Base-by-base conservation (phyloP, 2,797 vertebrate genomes). In the Podargus strigoides region DNA sequence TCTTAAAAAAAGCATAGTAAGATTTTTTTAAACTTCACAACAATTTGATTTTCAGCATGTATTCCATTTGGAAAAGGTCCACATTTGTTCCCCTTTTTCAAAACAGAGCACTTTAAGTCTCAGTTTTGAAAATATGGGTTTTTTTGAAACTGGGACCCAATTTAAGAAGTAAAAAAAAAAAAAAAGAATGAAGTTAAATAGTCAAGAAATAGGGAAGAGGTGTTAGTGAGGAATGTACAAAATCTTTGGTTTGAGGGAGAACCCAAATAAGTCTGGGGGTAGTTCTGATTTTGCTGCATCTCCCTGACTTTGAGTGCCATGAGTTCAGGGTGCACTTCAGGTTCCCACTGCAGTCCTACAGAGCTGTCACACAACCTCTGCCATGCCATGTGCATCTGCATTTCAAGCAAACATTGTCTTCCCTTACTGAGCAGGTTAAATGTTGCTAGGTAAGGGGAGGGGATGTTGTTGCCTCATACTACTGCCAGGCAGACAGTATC, bases 371-470 rank as follows among this genome's bases (percentile, higher is more conserved):
- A 32, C 18, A 55, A 56, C 5, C n/a, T 77, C 46, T 3, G 1
- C 22, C 22, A 34, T 0, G 1, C 34, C 28, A 55, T 0, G 0
- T 62, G 8, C 9, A 23, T 24, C 52, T 67, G 32, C 23, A 22
- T 79, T 76, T 92, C 77, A 63, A 55, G 26, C 28, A 75, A 72
- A 67, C 2, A 4, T 12, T 18, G 4, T 22, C 12, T 90, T 72
- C 18, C 50, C 28, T 55, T 6, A 6, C 37, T 30, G 28, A 82
- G 42, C 14, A 55, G 27, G 34, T 59, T 53, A 62, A 79, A 28
- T 32, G 8, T 52, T 79, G 47, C 39, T 49, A 20, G 27, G 3
- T 55, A 34, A 73, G 14, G 7, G 27, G 19, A 79, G 23, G n/a
- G 22, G 10, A 22, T 42, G 20, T 39, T 62, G 26, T 50, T 85